Percentiles rank a stretch among this genome's conserved stretches.
These are phyloP conservation scores for Sarcophaga carnaria DNA, from an alignment of 2,888 invertebrate species.

Conservation along the genomic window DNA sequence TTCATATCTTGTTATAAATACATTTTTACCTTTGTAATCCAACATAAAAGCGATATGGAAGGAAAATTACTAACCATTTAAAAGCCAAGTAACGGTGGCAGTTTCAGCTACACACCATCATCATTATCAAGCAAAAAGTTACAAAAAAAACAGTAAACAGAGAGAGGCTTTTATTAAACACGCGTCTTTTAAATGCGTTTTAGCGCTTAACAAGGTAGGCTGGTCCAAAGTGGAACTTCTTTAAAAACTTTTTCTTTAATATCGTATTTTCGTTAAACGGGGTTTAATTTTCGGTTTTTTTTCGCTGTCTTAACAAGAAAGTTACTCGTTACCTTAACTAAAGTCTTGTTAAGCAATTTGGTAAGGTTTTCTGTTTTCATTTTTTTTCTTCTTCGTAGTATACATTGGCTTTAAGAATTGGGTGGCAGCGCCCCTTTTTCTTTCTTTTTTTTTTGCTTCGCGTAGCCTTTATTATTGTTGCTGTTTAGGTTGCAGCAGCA, in stretches of 20 bases:
- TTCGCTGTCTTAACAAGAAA: slow-evolving; percentile 9
- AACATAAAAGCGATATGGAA: slow-evolving; percentile 21
- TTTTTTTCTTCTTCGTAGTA: too few species aligned
- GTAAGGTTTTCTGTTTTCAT: slow-evolving; percentile 48
- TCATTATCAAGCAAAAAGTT: slow-evolving; percentile 19
- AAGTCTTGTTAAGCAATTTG: slow-evolving; percentile 66
- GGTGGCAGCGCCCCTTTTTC: slow-evolving; percentile 66
- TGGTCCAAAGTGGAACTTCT: slow-evolving; percentile 39
- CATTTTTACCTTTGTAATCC: slow-evolving; percentile 50
- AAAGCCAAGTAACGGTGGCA: slow-evolving; percentile 62
- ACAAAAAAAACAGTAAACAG: neutral
- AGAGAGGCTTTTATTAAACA: slow-evolving; percentile 58
- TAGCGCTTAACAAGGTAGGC: slow-evolving; percentile 72
- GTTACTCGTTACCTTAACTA: slow-evolving; percentile 35
- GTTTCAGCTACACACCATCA: slow-evolving; percentile 49
- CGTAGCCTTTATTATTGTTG: neutral
- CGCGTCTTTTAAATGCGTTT: slow-evolving; percentile 66
- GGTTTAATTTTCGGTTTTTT: neutral
- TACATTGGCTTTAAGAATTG: slow-evolving; percentile 52
- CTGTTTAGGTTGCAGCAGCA: neutral
- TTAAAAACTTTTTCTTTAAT: slow-evolving; percentile 58
- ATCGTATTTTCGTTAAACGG: neutral
- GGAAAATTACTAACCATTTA: neutral
- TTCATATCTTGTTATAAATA: slow-evolving; percentile 67
- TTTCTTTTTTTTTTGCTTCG: too few species aligned